Evolutionary conservation across 2,888 invertebrate genomes (phyloP).

Genomic region (Xanthorhoe spadicearia): DNA sequence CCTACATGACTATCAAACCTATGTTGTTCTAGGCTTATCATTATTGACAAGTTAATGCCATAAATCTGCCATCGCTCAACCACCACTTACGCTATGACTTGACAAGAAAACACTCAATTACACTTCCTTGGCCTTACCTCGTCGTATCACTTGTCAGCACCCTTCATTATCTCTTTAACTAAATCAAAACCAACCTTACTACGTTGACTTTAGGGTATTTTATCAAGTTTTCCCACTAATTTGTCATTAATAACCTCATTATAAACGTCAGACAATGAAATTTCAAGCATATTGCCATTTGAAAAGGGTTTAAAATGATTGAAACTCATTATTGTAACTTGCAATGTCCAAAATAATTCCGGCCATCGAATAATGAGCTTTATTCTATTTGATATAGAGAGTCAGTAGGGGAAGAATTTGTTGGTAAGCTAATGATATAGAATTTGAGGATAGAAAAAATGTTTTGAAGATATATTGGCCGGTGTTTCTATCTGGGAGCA

Average conservation of each 20-base stretch:
- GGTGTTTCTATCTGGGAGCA: slow-evolving; percentile 6
- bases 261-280: slow-evolving; percentile 8
- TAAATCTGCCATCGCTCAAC: slow-evolving; percentile 28
- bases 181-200: slow-evolving; percentile 15
- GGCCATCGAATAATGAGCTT: slow-evolving; percentile 17
- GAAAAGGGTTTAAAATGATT: slow-evolving; percentile 21
- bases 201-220: background rate
- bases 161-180: slow-evolving; percentile 24
- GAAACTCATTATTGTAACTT: background rate
- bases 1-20: slow-evolving; percentile 8
- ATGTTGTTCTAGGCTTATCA: slow-evolving; percentile 22
- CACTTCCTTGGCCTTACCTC: slow-evolving; percentile 29
- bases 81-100: slow-evolving; percentile 32
- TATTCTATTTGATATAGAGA: slow-evolving; percentile 3
- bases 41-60: slow-evolving; percentile 18
- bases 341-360: background rate
- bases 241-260: slow-evolving; percentile 18
- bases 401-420: background rate
- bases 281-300: slow-evolving; percentile 19
- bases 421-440: slow-evolving; percentile 37
- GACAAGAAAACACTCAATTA: slow-evolving; percentile 31
- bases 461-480: slow-evolving; percentile 49
- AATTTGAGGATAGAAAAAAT: slow-evolving; percentile 45
- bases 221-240: slow-evolving; percentile 1
- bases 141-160: slow-evolving; percentile 32